Conservation (phyloP, 2,888 invertebrate species). For the Cantharis flavilabris region DNA sequence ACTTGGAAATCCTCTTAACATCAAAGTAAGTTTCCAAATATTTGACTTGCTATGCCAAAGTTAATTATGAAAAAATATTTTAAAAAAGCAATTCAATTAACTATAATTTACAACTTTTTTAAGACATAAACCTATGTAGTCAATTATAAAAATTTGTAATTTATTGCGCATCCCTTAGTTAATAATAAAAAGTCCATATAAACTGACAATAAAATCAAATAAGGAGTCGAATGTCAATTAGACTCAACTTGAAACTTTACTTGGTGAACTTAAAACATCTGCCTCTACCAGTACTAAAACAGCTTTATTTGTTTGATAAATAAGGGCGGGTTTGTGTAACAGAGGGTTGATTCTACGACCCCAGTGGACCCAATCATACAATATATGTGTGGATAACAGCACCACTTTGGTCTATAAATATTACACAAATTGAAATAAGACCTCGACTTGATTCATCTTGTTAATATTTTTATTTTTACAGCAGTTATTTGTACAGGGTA, state of each 20-base stretch:
- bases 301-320: conserved; percentile 33
- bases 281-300: conserved; percentile 11
- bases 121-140: background rate
- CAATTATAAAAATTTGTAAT: background rate
- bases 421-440: conserved; percentile 39
- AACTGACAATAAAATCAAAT: conserved; percentile 30
- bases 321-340: conserved; percentile 31
- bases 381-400: conserved; percentile 30
- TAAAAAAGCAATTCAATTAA: background rate
- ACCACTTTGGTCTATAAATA: conserved; percentile 35
- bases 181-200: conserved; percentile 18
- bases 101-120: background rate
- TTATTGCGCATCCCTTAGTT: conserved; percentile 3
- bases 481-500: background rate
- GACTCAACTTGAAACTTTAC: conserved; percentile 28
- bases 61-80: background rate
- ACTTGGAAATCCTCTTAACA: conserved; percentile 8
- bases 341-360: conserved; percentile 27
- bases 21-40: background rate
- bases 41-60: background rate
- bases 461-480: conserved; percentile 1
- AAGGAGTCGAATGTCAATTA: conserved; percentile 31
- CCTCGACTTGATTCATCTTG: conserved; percentile 18
- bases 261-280: conserved; percentile 27
- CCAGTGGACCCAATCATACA: conserved; percentile 32